Conservation (phyloP, 2,113 vertebrate genomes). For the Nerophis lumbriciformis region DNA sequence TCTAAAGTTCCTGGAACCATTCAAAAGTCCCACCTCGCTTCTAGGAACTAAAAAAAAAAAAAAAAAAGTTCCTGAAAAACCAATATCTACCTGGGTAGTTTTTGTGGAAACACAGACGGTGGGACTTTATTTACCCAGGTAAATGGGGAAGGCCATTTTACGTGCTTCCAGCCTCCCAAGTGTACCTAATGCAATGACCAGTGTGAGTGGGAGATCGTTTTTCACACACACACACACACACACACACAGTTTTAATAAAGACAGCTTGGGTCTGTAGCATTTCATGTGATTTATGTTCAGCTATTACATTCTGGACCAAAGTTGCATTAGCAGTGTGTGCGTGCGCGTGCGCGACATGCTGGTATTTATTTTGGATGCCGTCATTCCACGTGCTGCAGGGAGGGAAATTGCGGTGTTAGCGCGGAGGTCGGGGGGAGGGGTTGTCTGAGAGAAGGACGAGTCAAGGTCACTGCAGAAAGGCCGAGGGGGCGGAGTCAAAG, state of each 20-base stretch:
- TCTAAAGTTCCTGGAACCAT: too few species aligned
- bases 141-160: too few species aligned
- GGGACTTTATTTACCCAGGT: too few species aligned
- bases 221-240: slow-evolving; percentile 3
- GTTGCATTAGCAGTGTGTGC: slow-evolving; percentile 9
- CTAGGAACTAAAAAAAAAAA: too few species aligned
- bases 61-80: too few species aligned
- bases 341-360: neutral
- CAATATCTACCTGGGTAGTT: too few species aligned
- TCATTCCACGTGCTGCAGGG: neutral
- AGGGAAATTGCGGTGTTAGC: slow-evolving; percentile 26
- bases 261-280: slow-evolving; percentile 51
- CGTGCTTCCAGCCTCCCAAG: neutral
- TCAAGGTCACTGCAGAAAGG: slow-evolving; percentile 54
- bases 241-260: slow-evolving; percentile 61
- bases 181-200: neutral
- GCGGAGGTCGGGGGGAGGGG: slow-evolving; percentile 21
- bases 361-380: neutral
- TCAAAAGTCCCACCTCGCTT: too few species aligned
- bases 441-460: slow-evolving; percentile 52
- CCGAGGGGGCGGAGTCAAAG: slow-evolving; percentile 9
- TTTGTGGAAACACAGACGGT: too few species aligned
- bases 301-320: slow-evolving; percentile 61
- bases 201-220: neutral
- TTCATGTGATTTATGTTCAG: slow-evolving; percentile 67